Base-by-base conservation (phyloP, 1,140 invertebrate species). In the Drosophila mayri region DNA sequence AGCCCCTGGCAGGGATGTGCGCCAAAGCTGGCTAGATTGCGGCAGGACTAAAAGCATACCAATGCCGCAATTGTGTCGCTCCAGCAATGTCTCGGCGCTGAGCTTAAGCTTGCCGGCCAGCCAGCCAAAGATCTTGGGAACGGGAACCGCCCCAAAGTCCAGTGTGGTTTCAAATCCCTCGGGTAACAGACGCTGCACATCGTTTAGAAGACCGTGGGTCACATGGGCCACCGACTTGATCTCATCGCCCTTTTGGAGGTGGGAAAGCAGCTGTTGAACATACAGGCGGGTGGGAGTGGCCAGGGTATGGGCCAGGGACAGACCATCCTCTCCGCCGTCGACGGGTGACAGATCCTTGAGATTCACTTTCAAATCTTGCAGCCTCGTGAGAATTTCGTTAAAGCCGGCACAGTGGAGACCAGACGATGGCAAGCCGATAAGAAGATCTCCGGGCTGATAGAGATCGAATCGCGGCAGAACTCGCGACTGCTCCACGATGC, bases 201-300 rank as follows among this genome's bases (percentile, higher is more conserved):
- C 99, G 93, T 98, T 97, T 2, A 95, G 93, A 12, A 99, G 93
- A 16, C 99, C 99, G 14, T 98, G 98, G 7, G 98, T 99, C 52
- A 99, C 99, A 82, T 99, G 98, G 0, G 97, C 97, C 76, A 98
- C 95, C 3, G 95, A 97, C 93, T 99, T 99, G 0, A 99, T 94
- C 20, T 70, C 47, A 35, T 95, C 93, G 14, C 95, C 95, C 3
- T 94, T 94, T 79, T 95, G 95, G 38, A 99, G 92, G n/a, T 96
- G 95, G 0, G 96, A 95, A 37, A 98, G 90, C 4, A 99, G 92
- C 16, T 94, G 93, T 82, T 96, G 95, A 0, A 98, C 96, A 93
- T 99, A 99, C 50, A 99, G 96, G 63, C 95, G 96, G 0, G 98
- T 99, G 5, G 98, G 98, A 2, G 94, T 95, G 14, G 99, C 94